Evolutionary conservation across 2,888 invertebrate genomes (phyloP), one percentile per base, ranked within the genome.

Genomic region (Epicampocera succincta): DNA sequence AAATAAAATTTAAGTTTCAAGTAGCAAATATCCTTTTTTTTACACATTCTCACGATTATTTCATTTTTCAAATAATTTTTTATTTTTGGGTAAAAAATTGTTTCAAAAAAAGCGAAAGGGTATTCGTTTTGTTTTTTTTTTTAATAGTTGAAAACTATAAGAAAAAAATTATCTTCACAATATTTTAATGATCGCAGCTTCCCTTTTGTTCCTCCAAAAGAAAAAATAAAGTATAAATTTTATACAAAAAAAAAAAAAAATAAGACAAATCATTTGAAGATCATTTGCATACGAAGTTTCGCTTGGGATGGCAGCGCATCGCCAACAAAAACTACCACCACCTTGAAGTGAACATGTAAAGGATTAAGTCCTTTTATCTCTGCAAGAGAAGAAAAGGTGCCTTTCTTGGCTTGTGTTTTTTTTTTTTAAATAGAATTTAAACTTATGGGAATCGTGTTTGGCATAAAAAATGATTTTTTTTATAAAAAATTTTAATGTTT

Each of bases 51-150:
- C 78, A 79, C 78, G 78, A 79, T 79, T 25, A 58, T 72, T 60
- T 44, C 13, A 21, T 60, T 79, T 79, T 78, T 60, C n/a, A n/a
- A n/a, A n/a, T n/a, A n/a, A n/a, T 79, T 46, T 1, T 81, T 15
- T 33, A 38, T 66, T 78, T 79, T 78, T 61, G 73, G 21, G 19
- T 25, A 19, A 78, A 86, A 71, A 86, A 88, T 87, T 87, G 85
- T 85, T 84, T 48, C 33, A 44, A 69, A 84, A 87, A 75, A 87
- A 86, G 76, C 78, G 85, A 86, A 87, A 87, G 88, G 89, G 89
- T 89, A 52, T 78, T 87, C 83, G 86, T 82, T 85, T 82, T 85
- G 88, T 88, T 88, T 87, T 82, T 85, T 82, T 85, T 88, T 88
- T 88, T 87, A 88, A 88, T 86, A 85, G 84, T 84, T 83, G 86